Base-by-base conservation (phyloP, 2,888 invertebrate genomes). In the Eurytoma adleriae region DNA sequence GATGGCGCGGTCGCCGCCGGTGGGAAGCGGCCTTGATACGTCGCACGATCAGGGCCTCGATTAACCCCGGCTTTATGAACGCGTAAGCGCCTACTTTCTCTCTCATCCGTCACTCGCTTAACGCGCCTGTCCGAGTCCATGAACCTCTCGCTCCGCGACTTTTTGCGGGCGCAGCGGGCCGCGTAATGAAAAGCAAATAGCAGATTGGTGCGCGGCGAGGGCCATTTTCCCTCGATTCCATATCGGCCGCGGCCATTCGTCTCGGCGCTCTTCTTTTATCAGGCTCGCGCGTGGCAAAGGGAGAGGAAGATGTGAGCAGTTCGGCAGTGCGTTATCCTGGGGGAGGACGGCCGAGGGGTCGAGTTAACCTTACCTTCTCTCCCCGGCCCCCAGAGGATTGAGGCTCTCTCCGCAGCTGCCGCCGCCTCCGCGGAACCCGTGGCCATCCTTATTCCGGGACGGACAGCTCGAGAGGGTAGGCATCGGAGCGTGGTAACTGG, bases 401-500 rank as follows among this genome's bases (percentile, higher is more conserved):
- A 62, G 40, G 4, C 57, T 12, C 67, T 57, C 27, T 54, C n/a
- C 40, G 27, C 59, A 48, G 57, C 56, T 40, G 62, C n/a, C 16
- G 64, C 59, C 12, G 59, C 59, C 40, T 14, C 48, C 16, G 64
- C 61, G 52, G 61, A 69, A 84, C 86, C 84, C 84, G 84, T 85
- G 85, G 87, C 87, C 89, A 90, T 90, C 89, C 89, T 90, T 90
- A 89, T 90, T 89, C 89, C 84, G 81, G 86, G 86, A 86, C 86
- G 87, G 89, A 89, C 90, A 88, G 87, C 87, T 87, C 88, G 89
- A 70, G 30, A 87, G 90, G 90, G 90, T 90, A 90, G 88, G 90
- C 90, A 90, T 89, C 89, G 89, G 88, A 90, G 88, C 90, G 89
- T 89, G 88, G 90, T 89, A 90, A 89, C 70, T 70, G 70, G 70